Evolutionary conservation across 2,888 invertebrate genomes (phyloP), one percentile per base, ranked within the genome.

Genomic region (Beris morrisii): DNA sequence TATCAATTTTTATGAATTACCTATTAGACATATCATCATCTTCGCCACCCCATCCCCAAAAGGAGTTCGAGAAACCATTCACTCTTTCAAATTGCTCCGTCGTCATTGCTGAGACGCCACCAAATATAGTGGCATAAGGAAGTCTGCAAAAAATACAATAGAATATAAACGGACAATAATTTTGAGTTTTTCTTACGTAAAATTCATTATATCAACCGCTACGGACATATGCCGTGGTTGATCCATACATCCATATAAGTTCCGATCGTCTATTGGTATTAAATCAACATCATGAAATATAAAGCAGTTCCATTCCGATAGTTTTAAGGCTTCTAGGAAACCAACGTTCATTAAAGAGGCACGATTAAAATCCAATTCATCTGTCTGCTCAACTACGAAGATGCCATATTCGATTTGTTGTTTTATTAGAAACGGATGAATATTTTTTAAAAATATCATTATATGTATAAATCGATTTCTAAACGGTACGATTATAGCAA

Each of bases 31-130:
- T 93, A 76, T 97, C 97, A 77, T 97, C 97, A 79, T 98, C 97
- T 80, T 98, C 97, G 1, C 94, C 97, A 9, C 97, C 98, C 97
- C 97, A 97, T 12, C 97, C 97, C 92, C 96, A 97, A 80, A 92
- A 98, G 68, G 91, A 90, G 78, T 95, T 95, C 65, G 93, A 93
- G 83, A 94, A 95, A 3, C 95, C 95, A 80, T 98, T 98, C 22
- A 97, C 90, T 70, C 87, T 85, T 64, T 86, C 83, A 78, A 97
- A 93, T 76, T 98, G 97, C 70, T 91, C 87, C 64, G 86, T 85
- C 0, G 90, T 92, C 83, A 98, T 86, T 3, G 97, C 97, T 12
- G 92, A 93, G 5, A 97, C 96, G 48, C 97, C 97, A 30, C 97
- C 97, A 81, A 98, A 97, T 70, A 98, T 88, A 69, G 90, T 88